Percentiles rank a stretch among this genome's conserved stretches.
Conservation (phyloP, 1,140 invertebrate species). For the Drosophila trapezifrons region DNA sequence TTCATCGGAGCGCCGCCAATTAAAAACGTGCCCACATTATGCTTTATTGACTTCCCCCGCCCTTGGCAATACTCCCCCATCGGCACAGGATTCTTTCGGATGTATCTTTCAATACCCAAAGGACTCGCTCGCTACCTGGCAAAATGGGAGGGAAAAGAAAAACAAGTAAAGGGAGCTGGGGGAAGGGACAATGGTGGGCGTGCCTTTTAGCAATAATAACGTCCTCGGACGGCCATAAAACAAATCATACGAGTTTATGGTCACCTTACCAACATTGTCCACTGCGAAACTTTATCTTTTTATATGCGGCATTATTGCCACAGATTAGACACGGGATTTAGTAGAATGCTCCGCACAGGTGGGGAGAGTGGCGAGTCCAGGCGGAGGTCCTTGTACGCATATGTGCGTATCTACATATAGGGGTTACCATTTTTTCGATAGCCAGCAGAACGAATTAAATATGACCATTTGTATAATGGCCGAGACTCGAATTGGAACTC, state of each 20-base stretch:
- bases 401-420: slow-evolving; percentile 32
- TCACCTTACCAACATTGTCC: slow-evolving; percentile 72
- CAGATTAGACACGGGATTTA: slow-evolving; percentile 82
- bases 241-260: slow-evolving; percentile 83
- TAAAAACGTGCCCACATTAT: slow-evolving; percentile 83
- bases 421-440: slow-evolving; percentile 64
- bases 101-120: slow-evolving; percentile 48
- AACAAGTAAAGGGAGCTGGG: neutral
- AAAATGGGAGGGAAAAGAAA: neutral
- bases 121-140: slow-evolving; percentile 40
- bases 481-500: slow-evolving; percentile 34
- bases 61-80: neutral
- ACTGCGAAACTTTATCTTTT: slow-evolving; percentile 79
- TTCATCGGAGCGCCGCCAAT: slow-evolving; percentile 71
- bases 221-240: slow-evolving; percentile 80
- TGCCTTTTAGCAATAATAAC: slow-evolving; percentile 82
- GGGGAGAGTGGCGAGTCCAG: neutral
- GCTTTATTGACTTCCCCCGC: slow-evolving; percentile 74
- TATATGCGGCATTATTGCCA: slow-evolving; percentile 82
- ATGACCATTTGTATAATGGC: slow-evolving; percentile 82
- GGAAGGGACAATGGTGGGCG: slow-evolving; percentile 42
- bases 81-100: slow-evolving; percentile 24
- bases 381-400: slow-evolving; percentile 27
- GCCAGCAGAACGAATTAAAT: slow-evolving; percentile 82
- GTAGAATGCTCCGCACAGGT: slow-evolving; percentile 45